phyloP scores from a whole-genome alignment of 2,888 invertebrate species.

The Listrodromus nycthemerus region DNA sequence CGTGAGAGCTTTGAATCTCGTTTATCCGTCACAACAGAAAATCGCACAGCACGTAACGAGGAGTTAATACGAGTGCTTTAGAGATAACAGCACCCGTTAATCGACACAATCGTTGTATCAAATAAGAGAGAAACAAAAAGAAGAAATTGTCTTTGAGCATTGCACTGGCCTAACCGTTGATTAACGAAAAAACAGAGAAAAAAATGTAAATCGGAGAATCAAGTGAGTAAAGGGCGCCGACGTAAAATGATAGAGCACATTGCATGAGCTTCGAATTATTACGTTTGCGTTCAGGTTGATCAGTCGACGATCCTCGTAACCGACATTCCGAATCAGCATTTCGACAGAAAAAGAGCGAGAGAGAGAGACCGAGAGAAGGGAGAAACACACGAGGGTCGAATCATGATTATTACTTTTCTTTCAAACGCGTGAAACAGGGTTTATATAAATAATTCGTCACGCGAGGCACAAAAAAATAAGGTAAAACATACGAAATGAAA shows the following conservation, averaged over 20 bases:
- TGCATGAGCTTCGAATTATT: slow-evolving; percentile 47
- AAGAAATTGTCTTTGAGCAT: slow-evolving; percentile 44
- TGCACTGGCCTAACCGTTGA: slow-evolving; percentile 52
- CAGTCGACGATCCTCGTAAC: slow-evolving; percentile 45
- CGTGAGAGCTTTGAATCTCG: slow-evolving; percentile 45
- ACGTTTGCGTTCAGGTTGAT: slow-evolving; percentile 30
- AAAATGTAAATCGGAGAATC: background rate
- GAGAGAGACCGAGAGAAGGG: background rate
- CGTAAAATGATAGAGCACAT: slow-evolving; percentile 39
- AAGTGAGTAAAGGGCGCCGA: slow-evolving; percentile 26
- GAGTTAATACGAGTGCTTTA: slow-evolving; percentile 24
- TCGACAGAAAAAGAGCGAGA: slow-evolving; percentile 17
- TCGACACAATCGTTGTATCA: slow-evolving; percentile 10
- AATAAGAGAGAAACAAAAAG: slow-evolving; percentile 6
- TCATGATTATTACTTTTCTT: slow-evolving; percentile 16
- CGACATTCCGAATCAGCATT: slow-evolving; percentile 65
- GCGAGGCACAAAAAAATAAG: slow-evolving; percentile 61
- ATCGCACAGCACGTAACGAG: slow-evolving; percentile 59
- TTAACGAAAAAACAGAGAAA: slow-evolving; percentile 22
- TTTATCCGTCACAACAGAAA: slow-evolving; percentile 61
- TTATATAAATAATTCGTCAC: slow-evolving; percentile 47
- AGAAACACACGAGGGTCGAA: slow-evolving; percentile 21
- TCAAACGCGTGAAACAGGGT: slow-evolving; percentile 39
- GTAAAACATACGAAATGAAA: slow-evolving; percentile 3
- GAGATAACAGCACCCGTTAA: slow-evolving; percentile 42